These are phyloP conservation scores for Drepana falcataria DNA, from an alignment of 2,888 invertebrate species.

Conservation along the genomic window DNA sequence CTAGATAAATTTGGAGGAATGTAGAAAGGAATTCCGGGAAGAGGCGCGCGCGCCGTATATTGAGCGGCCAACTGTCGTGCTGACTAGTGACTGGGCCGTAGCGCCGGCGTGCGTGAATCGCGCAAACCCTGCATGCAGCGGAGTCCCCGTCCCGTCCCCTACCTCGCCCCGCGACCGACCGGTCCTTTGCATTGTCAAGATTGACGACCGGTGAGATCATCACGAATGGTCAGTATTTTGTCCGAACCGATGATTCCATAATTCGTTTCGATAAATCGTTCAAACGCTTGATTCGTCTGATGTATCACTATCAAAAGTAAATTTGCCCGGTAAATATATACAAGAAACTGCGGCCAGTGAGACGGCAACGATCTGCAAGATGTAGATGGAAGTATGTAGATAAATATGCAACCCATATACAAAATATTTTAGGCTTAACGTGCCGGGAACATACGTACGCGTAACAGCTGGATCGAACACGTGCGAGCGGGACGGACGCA, in stretches of 20 bases:
- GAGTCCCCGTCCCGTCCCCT: slow-evolving; percentile 50
- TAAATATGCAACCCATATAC: slow-evolving; percentile 12
- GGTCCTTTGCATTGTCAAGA: slow-evolving; percentile 77
- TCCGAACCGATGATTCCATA: slow-evolving; percentile 44
- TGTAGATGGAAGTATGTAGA: not conserved
- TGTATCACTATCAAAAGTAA: slow-evolving; percentile 7
- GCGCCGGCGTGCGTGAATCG: slow-evolving; percentile 59
- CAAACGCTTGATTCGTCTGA: slow-evolving; percentile 4
- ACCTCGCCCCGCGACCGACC: slow-evolving; percentile 56
- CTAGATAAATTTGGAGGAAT: slow-evolving; percentile 53
- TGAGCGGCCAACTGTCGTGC: slow-evolving; percentile 67
- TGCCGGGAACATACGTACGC: slow-evolving; percentile 23
- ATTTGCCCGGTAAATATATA: not conserved
- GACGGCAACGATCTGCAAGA: not conserved
- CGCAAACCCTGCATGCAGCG: slow-evolving; percentile 59
- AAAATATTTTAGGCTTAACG: slow-evolving; percentile 9
- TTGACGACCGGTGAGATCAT: slow-evolving; percentile 75
- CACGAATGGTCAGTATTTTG: slow-evolving; percentile 52
- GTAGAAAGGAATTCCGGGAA: slow-evolving; percentile 35
- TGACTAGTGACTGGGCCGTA: slow-evolving; percentile 39
- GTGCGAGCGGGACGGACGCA: slow-evolving; percentile 73
- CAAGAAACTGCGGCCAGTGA: too few species aligned
- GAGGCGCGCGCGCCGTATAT: slow-evolving; percentile 71
- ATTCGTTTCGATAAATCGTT: slow-evolving; percentile 22
- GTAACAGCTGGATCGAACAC: slow-evolving; percentile 56